Evolutionary conservation across 1,140 invertebrate genomes (phyloP).

Genomic region (Coptotermes formosanus): DNA sequence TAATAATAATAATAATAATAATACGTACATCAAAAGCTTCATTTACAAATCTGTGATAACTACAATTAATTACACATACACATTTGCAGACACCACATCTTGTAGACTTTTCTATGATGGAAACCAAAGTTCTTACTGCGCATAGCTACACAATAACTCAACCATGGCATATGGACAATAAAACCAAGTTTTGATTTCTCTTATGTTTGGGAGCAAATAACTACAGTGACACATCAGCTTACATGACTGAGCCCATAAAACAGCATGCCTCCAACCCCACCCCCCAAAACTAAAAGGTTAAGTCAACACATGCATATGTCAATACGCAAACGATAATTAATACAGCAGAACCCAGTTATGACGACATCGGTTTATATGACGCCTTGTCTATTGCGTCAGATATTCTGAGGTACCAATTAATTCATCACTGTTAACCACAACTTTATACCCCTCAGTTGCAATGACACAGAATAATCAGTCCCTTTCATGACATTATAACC

Average conservation of each 20-base stretch:
- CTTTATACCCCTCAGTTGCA: too few relatives aligned
- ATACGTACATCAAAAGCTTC: slow-evolving; percentile 25
- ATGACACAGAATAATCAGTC: too few relatives aligned
- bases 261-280: too few relatives aligned
- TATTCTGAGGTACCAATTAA: too few relatives aligned
- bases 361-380: too few relatives aligned
- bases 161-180: neutral
- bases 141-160: neutral
- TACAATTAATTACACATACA: neutral
- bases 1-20: neutral
- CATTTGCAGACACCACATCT: neutral
- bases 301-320: too few relatives aligned
- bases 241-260: neutral
- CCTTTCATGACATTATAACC: too few relatives aligned
- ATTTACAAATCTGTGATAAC: neutral
- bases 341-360: too few relatives aligned
- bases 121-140: neutral
- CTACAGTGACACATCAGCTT: neutral
- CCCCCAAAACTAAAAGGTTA: too few relatives aligned
- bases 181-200: neutral
- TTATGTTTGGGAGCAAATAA: neutral
- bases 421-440: too few relatives aligned
- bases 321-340: too few relatives aligned
- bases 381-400: too few relatives aligned
- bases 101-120: neutral